Conservation (phyloP, 2,888 invertebrate species). For the Cryptocephalus primarius region DNA sequence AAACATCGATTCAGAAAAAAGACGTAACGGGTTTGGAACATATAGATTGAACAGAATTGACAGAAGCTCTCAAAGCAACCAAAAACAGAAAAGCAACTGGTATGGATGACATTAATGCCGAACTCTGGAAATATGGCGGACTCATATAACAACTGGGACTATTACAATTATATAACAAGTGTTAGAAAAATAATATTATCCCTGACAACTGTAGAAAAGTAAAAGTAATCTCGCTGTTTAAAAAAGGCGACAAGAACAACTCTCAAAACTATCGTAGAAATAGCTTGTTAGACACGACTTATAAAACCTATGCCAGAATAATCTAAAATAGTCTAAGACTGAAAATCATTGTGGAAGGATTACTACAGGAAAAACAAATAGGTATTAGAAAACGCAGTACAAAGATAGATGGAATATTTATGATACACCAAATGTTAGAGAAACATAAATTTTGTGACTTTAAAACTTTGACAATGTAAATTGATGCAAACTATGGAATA, state of each 20-base stretch:
- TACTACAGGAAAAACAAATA: not conserved
- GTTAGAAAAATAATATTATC: not conserved
- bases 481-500: not conserved
- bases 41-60: not conserved
- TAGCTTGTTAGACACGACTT: not conserved
- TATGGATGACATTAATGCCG: not conserved
- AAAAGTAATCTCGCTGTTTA: not conserved
- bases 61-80: not conserved
- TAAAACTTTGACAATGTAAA: not conserved
- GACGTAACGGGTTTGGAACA: not conserved
- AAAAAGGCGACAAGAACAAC: not conserved
- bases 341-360: not conserved
- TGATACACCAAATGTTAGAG: not conserved
- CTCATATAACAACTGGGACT: not conserved
- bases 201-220: not conserved
- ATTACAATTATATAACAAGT: not conserved
- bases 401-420: not conserved
- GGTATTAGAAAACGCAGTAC: not conserved
- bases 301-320: not conserved
- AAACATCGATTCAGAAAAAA: not conserved
- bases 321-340: too few relatives aligned
- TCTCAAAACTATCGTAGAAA: not conserved
- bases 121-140: not conserved
- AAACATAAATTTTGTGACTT: not conserved
- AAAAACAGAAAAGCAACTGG: not conserved